Conservation (phyloP, 1,140 invertebrate genomes). For the Diabrotica virgifera region DNA sequence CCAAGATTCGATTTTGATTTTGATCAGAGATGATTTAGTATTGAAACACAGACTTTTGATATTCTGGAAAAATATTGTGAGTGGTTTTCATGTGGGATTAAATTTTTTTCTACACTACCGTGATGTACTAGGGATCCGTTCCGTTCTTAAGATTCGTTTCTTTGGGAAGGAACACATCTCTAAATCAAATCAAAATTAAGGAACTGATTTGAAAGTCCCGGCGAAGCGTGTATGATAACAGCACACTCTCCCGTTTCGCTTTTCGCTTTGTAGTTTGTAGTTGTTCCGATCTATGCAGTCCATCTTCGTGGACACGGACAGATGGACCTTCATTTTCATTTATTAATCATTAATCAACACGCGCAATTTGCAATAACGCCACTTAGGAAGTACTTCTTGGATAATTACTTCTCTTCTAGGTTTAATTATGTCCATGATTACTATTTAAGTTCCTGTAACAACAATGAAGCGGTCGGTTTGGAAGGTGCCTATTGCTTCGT, state of each 20-base stretch:
- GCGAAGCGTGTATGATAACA: conserved; percentile 21
- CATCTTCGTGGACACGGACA: conserved; percentile 23
- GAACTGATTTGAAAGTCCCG: conserved; percentile 26
- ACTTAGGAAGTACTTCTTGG: conserved; percentile 16
- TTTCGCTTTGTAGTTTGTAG: conserved; percentile 22
- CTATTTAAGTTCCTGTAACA: conserved; percentile 11
- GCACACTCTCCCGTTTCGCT: background rate
- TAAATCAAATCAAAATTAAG: background rate
- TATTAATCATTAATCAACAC: conserved; percentile 21
- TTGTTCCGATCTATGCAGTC: conserved; percentile 20
- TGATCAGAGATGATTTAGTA: no score
- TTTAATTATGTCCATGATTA: conserved; percentile 16
- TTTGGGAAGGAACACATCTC: no score
- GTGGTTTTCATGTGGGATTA: no score
- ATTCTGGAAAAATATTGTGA: no score
- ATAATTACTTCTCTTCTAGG: conserved; percentile 14
- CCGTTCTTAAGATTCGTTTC: no score
- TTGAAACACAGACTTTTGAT: no score
- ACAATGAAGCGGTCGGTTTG: background rate
- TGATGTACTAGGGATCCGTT: no score
- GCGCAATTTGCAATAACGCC: conserved; percentile 21
- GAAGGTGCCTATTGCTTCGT: background rate
- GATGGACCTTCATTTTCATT: conserved; percentile 23
- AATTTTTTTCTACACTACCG: no score
- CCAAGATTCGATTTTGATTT: no score